Percentiles rank a stretch among this genome's conserved stretches.
Evolutionary conservation across 1,140 invertebrate genomes (phyloP).

Genomic region (Eupeodes corollae): DNA sequence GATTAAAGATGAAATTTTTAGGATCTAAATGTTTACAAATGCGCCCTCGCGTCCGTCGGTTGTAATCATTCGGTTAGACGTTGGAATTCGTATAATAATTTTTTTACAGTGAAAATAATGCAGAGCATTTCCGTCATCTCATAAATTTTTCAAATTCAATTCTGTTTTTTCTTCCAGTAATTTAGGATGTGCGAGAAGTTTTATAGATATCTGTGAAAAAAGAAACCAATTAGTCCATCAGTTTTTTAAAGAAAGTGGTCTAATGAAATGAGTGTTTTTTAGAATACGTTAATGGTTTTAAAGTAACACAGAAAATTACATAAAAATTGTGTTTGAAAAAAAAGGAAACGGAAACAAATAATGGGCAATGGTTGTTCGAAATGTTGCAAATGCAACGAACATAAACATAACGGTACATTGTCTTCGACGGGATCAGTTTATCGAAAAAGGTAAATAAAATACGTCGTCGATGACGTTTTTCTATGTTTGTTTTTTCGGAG

Average conservation of each 20-base stretch:
- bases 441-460: constrained; percentile 27
- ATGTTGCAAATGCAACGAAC: constrained; percentile 35
- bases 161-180: too few species aligned
- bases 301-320: constrained; percentile 1
- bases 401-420: constrained; percentile 31
- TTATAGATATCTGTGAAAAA: not conserved
- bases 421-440: constrained; percentile 35
- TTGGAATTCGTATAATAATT: too few species aligned
- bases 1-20: too few species aligned
- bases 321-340: not conserved
- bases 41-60: too few species aligned
- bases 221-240: not conserved
- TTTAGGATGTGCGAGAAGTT: not conserved
- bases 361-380: constrained; percentile 38
- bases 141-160: too few species aligned
- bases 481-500: too few species aligned
- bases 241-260: not conserved
- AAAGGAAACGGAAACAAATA: constrained; percentile 1
- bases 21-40: too few species aligned
- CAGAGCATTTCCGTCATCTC: too few species aligned
- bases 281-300: not conserved
- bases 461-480: not conserved
- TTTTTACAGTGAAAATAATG: too few species aligned
- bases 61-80: too few species aligned
- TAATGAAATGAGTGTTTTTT: not conserved